Evolutionary conservation across 2,888 invertebrate species (phyloP).

Genomic region (Callimorpha dominula): DNA sequence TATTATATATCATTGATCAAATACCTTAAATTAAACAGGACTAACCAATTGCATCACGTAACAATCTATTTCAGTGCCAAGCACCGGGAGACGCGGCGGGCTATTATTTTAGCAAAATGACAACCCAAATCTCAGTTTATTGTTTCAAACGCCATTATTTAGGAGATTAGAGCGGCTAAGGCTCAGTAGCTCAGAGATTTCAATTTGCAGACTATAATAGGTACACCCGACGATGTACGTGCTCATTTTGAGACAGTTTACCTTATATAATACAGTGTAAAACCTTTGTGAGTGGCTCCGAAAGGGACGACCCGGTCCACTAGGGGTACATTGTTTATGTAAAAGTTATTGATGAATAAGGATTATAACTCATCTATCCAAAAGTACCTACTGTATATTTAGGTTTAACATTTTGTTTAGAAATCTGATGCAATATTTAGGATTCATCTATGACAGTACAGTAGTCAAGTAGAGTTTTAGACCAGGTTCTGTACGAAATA

Average conservation of each 20-base stretch:
- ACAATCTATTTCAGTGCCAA: constrained; percentile 11
- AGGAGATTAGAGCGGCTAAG: constrained; percentile 68
- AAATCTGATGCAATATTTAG: too few relatives aligned
- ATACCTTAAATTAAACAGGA: neutral
- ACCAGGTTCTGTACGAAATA: neutral
- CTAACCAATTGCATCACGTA: constrained; percentile 1
- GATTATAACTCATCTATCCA: neutral
- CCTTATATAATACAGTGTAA: constrained; percentile 40
- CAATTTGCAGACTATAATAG: constrained; percentile 72
- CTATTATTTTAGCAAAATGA: constrained; percentile 64
- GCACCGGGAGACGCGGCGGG: constrained; percentile 10
- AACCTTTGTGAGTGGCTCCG: constrained; percentile 21
- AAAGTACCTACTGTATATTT: neutral
- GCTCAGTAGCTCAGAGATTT: constrained; percentile 64
- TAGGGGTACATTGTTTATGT: constrained; percentile 14
- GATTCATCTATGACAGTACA: too few relatives aligned
- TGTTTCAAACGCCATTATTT: constrained; percentile 76
- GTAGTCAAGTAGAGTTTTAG: too few relatives aligned
- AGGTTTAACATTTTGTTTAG: neutral
- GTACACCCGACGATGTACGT: constrained; percentile 48
- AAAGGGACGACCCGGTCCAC: constrained; percentile 4
- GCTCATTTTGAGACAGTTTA: constrained; percentile 40
- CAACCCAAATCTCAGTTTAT: constrained; percentile 76
- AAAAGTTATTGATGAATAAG: constrained; percentile 20
- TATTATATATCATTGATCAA: neutral